Evolutionary conservation across 2,888 invertebrate genomes (phyloP).

Genomic region (Diaphora mendica): DNA sequence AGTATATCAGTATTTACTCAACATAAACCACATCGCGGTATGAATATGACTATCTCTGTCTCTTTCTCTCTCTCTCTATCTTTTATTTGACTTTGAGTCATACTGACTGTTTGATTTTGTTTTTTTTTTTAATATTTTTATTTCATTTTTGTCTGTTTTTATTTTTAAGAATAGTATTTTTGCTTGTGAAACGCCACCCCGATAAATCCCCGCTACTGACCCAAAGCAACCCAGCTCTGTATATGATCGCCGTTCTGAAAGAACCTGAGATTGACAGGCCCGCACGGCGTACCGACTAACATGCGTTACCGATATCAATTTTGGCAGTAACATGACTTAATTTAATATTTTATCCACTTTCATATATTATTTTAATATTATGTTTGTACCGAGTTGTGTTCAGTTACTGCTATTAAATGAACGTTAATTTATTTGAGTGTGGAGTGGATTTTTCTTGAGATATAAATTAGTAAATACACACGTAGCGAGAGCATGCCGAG

Average conservation of each 20-base stretch:
- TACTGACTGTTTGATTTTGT: slow-evolving; percentile 86
- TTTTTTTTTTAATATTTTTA: slow-evolving; percentile 61
- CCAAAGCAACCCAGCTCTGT: slow-evolving; percentile 75
- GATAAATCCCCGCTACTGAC: slow-evolving; percentile 80
- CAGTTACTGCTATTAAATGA: slow-evolving; percentile 78
- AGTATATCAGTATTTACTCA: slow-evolving; percentile 63
- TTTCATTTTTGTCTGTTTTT: slow-evolving; percentile 65
- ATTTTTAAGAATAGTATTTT: slow-evolving; percentile 79
- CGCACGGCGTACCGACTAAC: slow-evolving; percentile 75
- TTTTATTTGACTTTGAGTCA: slow-evolving; percentile 83
- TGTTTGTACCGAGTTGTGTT: slow-evolving; percentile 70
- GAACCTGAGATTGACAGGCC: slow-evolving; percentile 56
- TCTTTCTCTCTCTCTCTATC: slow-evolving; percentile 79
- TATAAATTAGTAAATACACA: slow-evolving; percentile 55
- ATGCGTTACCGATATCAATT: slow-evolving; percentile 68
- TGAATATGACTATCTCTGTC: slow-evolving; percentile 82
- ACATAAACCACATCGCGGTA: slow-evolving; percentile 81
- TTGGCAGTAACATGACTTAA: slow-evolving; percentile 73
- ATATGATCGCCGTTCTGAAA: slow-evolving; percentile 59
- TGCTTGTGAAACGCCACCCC: slow-evolving; percentile 85
- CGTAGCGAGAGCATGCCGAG: slow-evolving; percentile 77
- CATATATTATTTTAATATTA: slow-evolving; percentile 63
- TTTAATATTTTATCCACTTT: slow-evolving; percentile 60
- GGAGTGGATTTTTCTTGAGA: slow-evolving; percentile 83
- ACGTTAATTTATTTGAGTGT: slow-evolving; percentile 80